Percentiles rank a stretch among this genome's conserved stretches.
Evolutionary conservation across 2,797 vertebrate species (phyloP).

Genomic region (Philypnodon macrostomus): DNA sequence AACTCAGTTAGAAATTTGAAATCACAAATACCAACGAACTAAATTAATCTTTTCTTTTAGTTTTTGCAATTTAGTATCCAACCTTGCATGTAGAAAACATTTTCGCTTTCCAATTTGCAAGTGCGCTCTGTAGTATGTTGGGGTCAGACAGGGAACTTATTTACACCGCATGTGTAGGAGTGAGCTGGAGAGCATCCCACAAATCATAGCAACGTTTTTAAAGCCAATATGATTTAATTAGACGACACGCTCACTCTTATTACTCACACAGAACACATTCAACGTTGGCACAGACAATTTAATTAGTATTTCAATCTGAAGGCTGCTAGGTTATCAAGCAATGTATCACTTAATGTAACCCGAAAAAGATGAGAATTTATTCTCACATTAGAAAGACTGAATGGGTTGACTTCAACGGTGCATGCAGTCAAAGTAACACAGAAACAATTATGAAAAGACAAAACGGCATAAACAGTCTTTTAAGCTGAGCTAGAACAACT

Average conservation of each 20-base stretch:
- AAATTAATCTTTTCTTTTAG: background rate
- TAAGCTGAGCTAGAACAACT: no score
- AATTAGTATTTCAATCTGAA: slow-evolving; percentile 20
- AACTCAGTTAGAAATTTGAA: slow-evolving; percentile 11
- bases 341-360: slow-evolving; percentile 13
- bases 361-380: slow-evolving; percentile 11
- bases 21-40: background rate
- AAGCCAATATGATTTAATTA: slow-evolving; percentile 20
- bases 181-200: slow-evolving; percentile 15
- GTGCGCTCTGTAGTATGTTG: slow-evolving; percentile 9
- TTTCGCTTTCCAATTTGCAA: slow-evolving; percentile 18
- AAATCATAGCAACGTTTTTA: slow-evolving; percentile 3
- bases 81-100: background rate
- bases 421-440: slow-evolving; percentile 23
- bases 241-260: background rate
- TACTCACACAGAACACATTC: background rate
- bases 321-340: slow-evolving; percentile 22
- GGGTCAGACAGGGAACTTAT: slow-evolving; percentile 19
- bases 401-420: slow-evolving; percentile 18
- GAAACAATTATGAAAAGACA: slow-evolving; percentile 46
- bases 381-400: slow-evolving; percentile 7
- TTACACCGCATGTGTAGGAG: slow-evolving; percentile 11
- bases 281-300: slow-evolving; percentile 15
- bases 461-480: slow-evolving; percentile 34
- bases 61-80: slow-evolving; percentile 4